Evolutionary conservation across 2,888 invertebrate genomes (phyloP), one percentile per base, ranked within the genome.

Genomic region (Lithophane ornitopus): DNA sequence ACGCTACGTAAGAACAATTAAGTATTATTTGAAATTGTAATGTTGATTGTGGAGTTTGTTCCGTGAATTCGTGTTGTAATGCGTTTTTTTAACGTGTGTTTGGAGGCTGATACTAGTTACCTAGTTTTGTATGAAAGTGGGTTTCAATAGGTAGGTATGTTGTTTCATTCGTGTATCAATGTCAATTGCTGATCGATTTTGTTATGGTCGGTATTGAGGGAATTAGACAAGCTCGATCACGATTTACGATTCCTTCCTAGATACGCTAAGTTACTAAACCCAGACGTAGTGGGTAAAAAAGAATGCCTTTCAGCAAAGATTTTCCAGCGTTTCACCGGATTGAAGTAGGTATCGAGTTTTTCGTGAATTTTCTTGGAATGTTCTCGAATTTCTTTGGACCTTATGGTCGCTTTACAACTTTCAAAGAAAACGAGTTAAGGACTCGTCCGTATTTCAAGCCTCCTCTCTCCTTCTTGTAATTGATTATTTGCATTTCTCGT

Each of bases 1-100:
- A 72, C 69, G 56, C 76, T 59, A 74, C 73, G 16, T 84, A 82
- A 72, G 67, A 86, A 71, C 81, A 79, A 86, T 84, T 84, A 81
- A 70, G 62, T 77, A 70, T 72, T 85, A 73, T 80, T 84, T 77
- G 65, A 74, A 78, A 71, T 77, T 75, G 78, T 70, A 70, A 84
- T 66, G 70, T 74, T 59, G 34, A 70, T 79, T 69, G 71, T 74
- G 67, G 34, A 52, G 74, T 71, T 68, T 34, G 39, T 76, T 71
- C 68, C 62, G 68, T n/a, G 68, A 75, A 73, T 80, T 69, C 11
- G 52, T 74, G 78, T 73, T 63, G 59, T 28, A 84, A 74, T 68
- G 4, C 46, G 22, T 59, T 70, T 70, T 44, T 81, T 69, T 61
- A 56, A 34, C 39, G 19, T 52, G 1, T n/a, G 3, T 65, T 82